Evolutionary conservation across 2,888 invertebrate genomes (phyloP), one percentile per base, ranked within the genome.

Genomic region (Protophormia terraenovae): DNA sequence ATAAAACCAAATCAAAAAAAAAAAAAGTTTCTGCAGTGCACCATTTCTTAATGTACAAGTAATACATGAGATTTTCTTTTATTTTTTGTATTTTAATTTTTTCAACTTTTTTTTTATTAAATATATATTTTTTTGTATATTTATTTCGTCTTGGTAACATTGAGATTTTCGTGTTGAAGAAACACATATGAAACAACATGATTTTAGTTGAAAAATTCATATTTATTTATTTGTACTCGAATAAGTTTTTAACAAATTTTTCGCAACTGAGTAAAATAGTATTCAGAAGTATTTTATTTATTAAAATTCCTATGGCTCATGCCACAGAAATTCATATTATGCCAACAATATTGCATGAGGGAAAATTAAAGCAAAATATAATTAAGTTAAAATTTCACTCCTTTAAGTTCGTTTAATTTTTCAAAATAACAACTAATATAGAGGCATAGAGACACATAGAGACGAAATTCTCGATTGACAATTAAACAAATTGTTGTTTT

Each of bases 21-120:
- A 73, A 62, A 73, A 69, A 81, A 84, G 73, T 69, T 84, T 73
- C 81, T 84, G 84, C 84, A 84, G 47, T 84, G 84, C 81, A 81
- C 62, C 84, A 84, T 73, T 81, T 66, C 76, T 64, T 64, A 69
- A 72, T 62, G 53, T 47, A 14, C 64, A 50, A 47, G 45, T 45
- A 72, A 50, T 62, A 45, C 55, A 69, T 41, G 60, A 53, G 53
- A 58, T 60, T 41, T 71, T 62, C 4, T 62, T 62, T 32, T 67
- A 3, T 55, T 53, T 64, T 64, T 72, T 58, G 38, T 47, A 16
- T 55, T 58, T 29, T 45, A n/a, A n/a, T 6, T 41, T n/a, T 41
- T 41, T 41, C 19, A 41, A n/a, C 7, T n/a, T n/a, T n/a, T n/a
- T n/a, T n/a, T n/a, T n/a, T n/a, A n/a, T n/a, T n/a, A n/a, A n/a